Conservation (phyloP, 1,140 invertebrate species). For the Camponotus floridanus region DNA sequence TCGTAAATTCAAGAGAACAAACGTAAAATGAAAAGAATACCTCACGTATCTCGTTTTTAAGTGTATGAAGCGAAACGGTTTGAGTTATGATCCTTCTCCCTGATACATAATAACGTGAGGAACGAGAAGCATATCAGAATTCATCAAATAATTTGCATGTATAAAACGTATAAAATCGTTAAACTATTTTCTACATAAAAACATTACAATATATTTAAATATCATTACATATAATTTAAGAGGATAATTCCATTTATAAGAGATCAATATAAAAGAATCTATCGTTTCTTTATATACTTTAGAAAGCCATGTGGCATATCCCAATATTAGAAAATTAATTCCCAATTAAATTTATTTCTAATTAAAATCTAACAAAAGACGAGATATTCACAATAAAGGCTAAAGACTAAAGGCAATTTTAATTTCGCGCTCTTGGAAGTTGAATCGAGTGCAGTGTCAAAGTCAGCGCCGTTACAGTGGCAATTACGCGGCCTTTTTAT, state of each 20-base stretch:
- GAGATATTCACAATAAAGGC: background rate
- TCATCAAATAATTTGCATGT: slow-evolving; percentile 3
- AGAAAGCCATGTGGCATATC: no score
- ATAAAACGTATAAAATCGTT: background rate
- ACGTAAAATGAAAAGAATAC: slow-evolving; percentile 56
- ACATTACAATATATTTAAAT: background rate
- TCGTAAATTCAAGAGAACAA: slow-evolving; percentile 51
- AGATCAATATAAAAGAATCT: background rate
- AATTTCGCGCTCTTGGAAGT: slow-evolving; percentile 11
- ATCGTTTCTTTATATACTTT: background rate
- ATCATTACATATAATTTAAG: background rate
- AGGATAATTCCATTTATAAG: background rate
- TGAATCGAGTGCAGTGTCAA: slow-evolving; percentile 37
- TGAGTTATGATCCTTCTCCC: slow-evolving; percentile 43
- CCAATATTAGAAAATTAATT: no score
- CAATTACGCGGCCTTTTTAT: slow-evolving; percentile 57
- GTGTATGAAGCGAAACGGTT: slow-evolving; percentile 37
- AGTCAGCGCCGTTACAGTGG: slow-evolving; percentile 57
- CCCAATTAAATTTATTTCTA: background rate
- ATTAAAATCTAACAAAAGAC: background rate
- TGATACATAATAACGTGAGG: slow-evolving; percentile 42
- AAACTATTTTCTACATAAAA: background rate
- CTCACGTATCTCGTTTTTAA: slow-evolving; percentile 57
- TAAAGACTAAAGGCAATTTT: slow-evolving; percentile 37
- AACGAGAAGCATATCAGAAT: slow-evolving; percentile 27